Base-by-base conservation (phyloP, 2,113 vertebrate genomes). In the Microcebus griseorufus region DNA sequence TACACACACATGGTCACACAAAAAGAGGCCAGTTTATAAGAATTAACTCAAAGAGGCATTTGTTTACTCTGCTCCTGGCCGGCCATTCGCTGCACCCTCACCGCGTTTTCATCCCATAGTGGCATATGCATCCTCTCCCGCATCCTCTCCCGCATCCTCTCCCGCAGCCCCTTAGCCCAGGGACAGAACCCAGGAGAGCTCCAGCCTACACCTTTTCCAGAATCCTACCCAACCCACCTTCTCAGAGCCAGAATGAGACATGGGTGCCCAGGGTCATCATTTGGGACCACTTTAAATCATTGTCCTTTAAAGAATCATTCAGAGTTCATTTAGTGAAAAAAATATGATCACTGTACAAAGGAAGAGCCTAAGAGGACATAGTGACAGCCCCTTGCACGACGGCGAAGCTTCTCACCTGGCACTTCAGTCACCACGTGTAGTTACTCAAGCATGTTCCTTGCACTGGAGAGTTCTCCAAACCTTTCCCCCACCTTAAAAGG, bases 31-130 rank as follows among this genome's bases (percentile, higher is more conserved):
- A 8, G 18, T 88, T 95, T 81, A 55, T 62, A 55, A 95, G 93
- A 96, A 96, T 93, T 73, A 93, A 90, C 83, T 93, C 80, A 87
- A 95, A 96, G 42, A 58, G 70, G 8, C 22, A 60, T 23, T 88
- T 82, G 60, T 79, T 84, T 58, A 39, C 88, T 70, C 67, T 34
- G 65, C 60, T 29, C 6, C n/a, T 73, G 32, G 23, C 81, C 79
- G 32, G 83, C 78, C 4, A 37, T 13, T 34, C 1, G 25, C 87
- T 48, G 69, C 18, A 4, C 53, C 76, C 42, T 64, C 10, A 1
- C 90, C 73, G 60, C 42, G 25, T 45, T 92, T 69, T 48, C 6
- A 6, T 10, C 51, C 32, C 14, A 7, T 45, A 0, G 9, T 0
- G 14, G 27, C 5, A 4, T 3, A 3, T 3, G 8, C 55, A 7